Evolutionary conservation across 2,797 vertebrate genomes (phyloP), one percentile per base, ranked within the genome.

Genomic region (Parotocinclus haroldoi): DNA sequence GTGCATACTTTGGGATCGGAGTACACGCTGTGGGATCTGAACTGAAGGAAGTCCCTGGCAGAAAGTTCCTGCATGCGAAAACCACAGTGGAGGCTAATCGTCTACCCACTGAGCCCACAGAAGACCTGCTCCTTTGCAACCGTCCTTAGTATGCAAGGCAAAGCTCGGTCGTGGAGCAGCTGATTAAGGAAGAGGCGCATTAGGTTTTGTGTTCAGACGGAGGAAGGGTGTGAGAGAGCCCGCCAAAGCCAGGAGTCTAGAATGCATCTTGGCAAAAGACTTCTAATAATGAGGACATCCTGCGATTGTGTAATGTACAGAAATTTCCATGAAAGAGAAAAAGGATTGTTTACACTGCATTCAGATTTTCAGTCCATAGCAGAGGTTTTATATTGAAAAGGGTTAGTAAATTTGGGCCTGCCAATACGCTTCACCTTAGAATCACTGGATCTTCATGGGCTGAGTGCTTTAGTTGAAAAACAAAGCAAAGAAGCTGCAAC

Each of bases 81-180:
- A 56, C 76, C 18, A 54, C 64, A 73, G 63, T 60, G 55, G 56
- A 70, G 67, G 73, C 62, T 65, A 64, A 64, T 70, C 44, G 10
- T 70, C 69, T 58, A 54, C 44, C 14, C 66, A 46, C 55, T 50
- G 76, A 71, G 74, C 66, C 59, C 67, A 62, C 37, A 54, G 38
- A 19, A 71, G 60, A 48, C 63, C 40, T 36, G 46, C 42, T 72
- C 51, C 44, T 59, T 63, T 63, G 58, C 51, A 44, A 63, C 9
- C 1, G 37, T 55, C 56, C 39, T 78, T 78, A 73, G 60, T 68
- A 75, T 78, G 59, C 73, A 66, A 67, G 70, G 64, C 70, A 60
- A 45, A 19, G 58, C 68, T 78, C 19, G 48, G 51, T 39, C 9
- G 17, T 49, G 56, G 19, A 55, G 37, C 36, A 55, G 63, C 57